Percentiles rank a stretch among this genome's conserved stretches.
Evolutionary conservation across 2,797 vertebrate species (phyloP).

Genomic region (Coranthus polyacanthus): DNA sequence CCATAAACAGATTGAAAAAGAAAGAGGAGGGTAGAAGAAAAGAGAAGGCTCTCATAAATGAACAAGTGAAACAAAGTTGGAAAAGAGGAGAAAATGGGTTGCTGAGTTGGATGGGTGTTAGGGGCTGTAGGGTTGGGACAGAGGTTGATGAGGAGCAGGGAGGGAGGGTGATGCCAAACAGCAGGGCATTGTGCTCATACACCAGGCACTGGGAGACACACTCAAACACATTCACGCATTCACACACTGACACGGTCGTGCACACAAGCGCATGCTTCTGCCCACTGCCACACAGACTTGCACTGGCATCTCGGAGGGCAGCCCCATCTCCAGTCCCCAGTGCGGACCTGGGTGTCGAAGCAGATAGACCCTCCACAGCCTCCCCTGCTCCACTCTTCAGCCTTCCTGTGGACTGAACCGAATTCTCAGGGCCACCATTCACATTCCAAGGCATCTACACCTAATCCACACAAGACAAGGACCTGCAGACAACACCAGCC

Average conservation of each 20-base stretch:
- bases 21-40: slow-evolving; percentile 61
- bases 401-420: slow-evolving; percentile 38
- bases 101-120: slow-evolving; percentile 69
- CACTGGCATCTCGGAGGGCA: slow-evolving; percentile 81
- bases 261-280: slow-evolving; percentile 83
- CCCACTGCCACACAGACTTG: slow-evolving; percentile 83
- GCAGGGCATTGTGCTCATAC: slow-evolving; percentile 84
- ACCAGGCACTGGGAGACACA: slow-evolving; percentile 90
- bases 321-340: slow-evolving; percentile 76
- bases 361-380: slow-evolving; percentile 44
- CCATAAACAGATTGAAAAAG: slow-evolving; percentile 68
- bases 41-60: slow-evolving; percentile 68
- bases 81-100: slow-evolving; percentile 75
- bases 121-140: slow-evolving; percentile 68
- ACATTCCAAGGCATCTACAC: slow-evolving; percentile 20
- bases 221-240: slow-evolving; percentile 83
- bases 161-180: slow-evolving; percentile 82
- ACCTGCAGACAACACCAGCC: slow-evolving; percentile 11
- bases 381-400: slow-evolving; percentile 31
- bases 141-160: slow-evolving; percentile 73
- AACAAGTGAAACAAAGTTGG: slow-evolving; percentile 75
- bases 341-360: slow-evolving; percentile 71
- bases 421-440: slow-evolving; percentile 53
- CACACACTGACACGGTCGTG: slow-evolving; percentile 77
- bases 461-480: slow-evolving; percentile 28